Conservation (phyloP, 2,113 vertebrate species). For the Esox niger region DNA sequence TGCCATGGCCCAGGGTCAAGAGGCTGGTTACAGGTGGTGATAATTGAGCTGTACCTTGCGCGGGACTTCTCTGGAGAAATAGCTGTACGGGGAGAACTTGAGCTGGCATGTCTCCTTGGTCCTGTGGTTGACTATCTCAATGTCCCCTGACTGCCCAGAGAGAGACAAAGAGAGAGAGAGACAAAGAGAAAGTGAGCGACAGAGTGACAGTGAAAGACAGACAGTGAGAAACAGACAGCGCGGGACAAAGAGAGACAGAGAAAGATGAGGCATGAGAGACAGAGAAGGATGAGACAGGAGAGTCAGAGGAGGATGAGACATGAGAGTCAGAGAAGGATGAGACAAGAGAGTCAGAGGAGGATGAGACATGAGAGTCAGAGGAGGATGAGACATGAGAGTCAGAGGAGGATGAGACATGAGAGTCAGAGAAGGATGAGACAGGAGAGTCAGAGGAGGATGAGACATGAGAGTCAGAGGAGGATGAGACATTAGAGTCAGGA, state of each 20-base stretch:
- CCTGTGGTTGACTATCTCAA: slow-evolving; percentile 94
- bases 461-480: neutral
- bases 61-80: slow-evolving; percentile 94
- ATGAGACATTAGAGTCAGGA: neutral
- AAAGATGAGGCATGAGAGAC: neutral
- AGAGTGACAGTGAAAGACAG: slow-evolving; percentile 7
- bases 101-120: slow-evolving; percentile 97
- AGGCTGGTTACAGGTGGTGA: neutral
- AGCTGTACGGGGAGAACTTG: slow-evolving; percentile 97
- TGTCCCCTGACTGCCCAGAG: slow-evolving; percentile 87
- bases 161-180: slow-evolving; percentile 2
- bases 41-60: slow-evolving; percentile 79
- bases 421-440: neutral
- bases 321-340: too few relatives aligned
- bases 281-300: neutral
- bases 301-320: too few relatives aligned
- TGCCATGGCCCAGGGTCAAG: neutral
- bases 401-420: slow-evolving; percentile 15
- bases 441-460: neutral
- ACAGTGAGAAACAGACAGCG: neutral
- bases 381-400: slow-evolving; percentile 21
- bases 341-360: slow-evolving; percentile 8
- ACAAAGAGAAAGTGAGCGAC: slow-evolving; percentile 23
- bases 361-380: slow-evolving; percentile 7
- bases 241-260: neutral